These are phyloP conservation scores for Darevskia mixta DNA, from an alignment of 2,797 vertebrate genomes.

Conservation along the genomic window DNA sequence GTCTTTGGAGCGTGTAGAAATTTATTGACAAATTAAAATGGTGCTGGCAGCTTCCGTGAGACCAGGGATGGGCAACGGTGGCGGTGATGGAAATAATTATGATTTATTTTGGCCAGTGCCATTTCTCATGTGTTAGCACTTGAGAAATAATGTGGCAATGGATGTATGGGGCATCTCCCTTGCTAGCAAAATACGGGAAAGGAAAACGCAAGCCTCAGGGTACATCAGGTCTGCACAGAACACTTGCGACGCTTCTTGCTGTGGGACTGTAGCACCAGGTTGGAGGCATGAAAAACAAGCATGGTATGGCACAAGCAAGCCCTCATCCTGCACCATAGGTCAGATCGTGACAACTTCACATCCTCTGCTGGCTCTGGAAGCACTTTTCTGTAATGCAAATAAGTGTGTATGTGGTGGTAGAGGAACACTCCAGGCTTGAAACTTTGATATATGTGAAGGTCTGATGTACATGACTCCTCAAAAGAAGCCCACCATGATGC, in stretches of 20 bases:
- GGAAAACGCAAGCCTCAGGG: neutral
- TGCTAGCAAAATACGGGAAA: conserved; percentile 26
- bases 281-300: neutral
- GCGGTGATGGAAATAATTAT: conserved; percentile 4
- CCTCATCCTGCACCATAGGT: neutral
- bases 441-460: no score
- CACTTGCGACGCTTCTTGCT: neutral
- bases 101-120: conserved; percentile 52
- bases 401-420: neutral
- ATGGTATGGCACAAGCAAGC: neutral
- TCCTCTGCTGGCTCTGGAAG: neutral
- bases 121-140: conserved; percentile 35
- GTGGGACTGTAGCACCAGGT: neutral
- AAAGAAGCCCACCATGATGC: neutral
- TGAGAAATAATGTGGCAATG: conserved; percentile 41
- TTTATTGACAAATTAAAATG: conserved; percentile 53
- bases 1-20: conserved; percentile 50
- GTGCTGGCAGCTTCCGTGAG: conserved; percentile 55
- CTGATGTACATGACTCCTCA: neutral
- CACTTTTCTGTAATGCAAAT: no score
- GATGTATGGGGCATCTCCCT: neutral
- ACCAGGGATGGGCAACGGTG: conserved; percentile 38
- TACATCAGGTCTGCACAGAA: neutral
- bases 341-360: neutral
- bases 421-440: neutral